Evolutionary conservation across 2,113 vertebrate species (phyloP), one percentile per base, ranked within the genome.

Genomic region (Phycodurus eques): DNA sequence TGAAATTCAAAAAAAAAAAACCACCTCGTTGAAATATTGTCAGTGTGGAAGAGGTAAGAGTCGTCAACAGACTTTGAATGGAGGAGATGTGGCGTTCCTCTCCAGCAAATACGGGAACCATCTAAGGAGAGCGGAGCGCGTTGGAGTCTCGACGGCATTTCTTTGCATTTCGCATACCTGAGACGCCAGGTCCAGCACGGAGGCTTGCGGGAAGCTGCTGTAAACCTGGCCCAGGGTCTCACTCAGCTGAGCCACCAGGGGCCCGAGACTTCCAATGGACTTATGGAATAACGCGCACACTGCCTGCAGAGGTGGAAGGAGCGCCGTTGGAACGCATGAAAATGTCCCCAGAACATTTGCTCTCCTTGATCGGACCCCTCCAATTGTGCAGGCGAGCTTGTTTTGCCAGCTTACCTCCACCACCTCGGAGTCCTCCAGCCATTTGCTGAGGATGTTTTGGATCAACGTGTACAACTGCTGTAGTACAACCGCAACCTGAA

Each of bases 161-260:
- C 7, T 39, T 53, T 1, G 17, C 49, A 27, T 27, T 12, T n/a
- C 42, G 51, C 44, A 1, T 89, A 99, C 98, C 95, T 98, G 96
- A 56, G 94, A 92, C 3, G 96, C 94, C 78, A 99, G 95, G 83
- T 98, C 95, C 46, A 99, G 94, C 70, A 95, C 95, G 13, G 95
- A 96, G 80, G 96, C 94, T 88, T 98, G 98, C 73, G 98, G 98
- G 85, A 94, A 94, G 63, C 95, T 88, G 77, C 93, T 93, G 74
- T 96, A 99, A 94, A 98, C 96, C 92, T 95, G 95, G 22, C 96
- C 95, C 88, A 99, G 92, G 95, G 98, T 98, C 91, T 96, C 95
- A 19, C 95, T 96, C 83, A 99, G 92, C 88, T 96, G 95, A 68
- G 94, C 90, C 57, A 99, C 96, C 92, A 99, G 95, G 70, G 96